Evolutionary conservation across 2,113 vertebrate genomes (phyloP), one percentile per base, ranked within the genome.

Genomic region (Larimichthys polyactis): DNA sequence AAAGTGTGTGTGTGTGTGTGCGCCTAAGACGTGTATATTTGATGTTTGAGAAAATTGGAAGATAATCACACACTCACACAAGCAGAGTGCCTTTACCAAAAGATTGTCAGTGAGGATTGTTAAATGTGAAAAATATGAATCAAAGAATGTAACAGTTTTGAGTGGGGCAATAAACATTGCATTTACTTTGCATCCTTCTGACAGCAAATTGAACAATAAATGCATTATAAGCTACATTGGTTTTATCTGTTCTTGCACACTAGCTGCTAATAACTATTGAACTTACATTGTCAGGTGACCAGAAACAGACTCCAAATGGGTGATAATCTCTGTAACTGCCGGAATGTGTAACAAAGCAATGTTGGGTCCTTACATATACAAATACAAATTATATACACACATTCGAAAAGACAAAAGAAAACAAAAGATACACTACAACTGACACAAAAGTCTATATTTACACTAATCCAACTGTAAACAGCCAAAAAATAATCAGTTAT

Each of bases 21-120:
- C 51, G 40, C 2, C 14, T 22, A 12, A 58, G 9, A 49, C 10
- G 15, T 20, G 14, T 40, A 7, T 27, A 20, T 20, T 40, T 58
- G 66, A 81, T 78, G 59, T 78, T 44, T 40, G 7, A 52, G 44
- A 22, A 69, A 22, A 74, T 20, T 40, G 64, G 27, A 80, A 32
- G 58, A 36, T 7, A 63, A 74, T 58, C 20, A 17, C 19, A n/a
- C 51, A n/a, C 51, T 67, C 71, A 40, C 67, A 73, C 67, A 81
- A 66, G 51, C 3, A 43, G 17, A 55, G 5, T 15, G 29, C 48
- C 48, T 57, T 43, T 6, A 46, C 11, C 19, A 29, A 32, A 63
- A 36, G 9, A 5, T 2, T 83, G 57, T 40, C 62, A 55, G 20
- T 22, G 6, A 40, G 44, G 46, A 3, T n/a, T 62, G n/a, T 60